Evolutionary conservation across 2,888 invertebrate genomes (phyloP).

Genomic region (Clusia tigrina): DNA sequence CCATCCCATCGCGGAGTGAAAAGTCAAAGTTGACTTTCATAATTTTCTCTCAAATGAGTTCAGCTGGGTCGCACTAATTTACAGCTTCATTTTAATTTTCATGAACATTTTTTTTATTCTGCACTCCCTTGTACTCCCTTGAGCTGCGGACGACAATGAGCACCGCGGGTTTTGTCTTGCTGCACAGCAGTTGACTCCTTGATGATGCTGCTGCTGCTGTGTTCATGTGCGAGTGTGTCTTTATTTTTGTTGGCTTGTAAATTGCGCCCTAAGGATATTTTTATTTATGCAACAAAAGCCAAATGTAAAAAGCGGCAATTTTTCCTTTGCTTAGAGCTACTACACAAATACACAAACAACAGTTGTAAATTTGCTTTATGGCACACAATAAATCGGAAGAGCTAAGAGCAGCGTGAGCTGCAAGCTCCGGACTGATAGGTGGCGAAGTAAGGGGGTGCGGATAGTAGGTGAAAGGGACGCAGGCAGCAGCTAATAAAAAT

Average conservation of each 20-base stretch:
- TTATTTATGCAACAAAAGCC: not conserved
- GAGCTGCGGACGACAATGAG: conserved; percentile 17
- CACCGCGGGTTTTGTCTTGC: conserved; percentile 32
- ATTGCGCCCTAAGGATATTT: conserved; percentile 20
- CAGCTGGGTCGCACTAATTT: not conserved
- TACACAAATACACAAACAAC: not conserved
- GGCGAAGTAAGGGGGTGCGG: no score
- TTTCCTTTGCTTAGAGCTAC: not conserved
- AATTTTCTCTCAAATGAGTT: conserved; percentile 4
- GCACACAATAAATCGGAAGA: conserved; percentile 1
- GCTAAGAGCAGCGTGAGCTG: no score
- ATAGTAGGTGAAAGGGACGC: no score
- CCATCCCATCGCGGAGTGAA: no score
- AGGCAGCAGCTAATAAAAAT: no score
- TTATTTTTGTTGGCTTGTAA: conserved; percentile 6
- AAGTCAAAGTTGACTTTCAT: not conserved
- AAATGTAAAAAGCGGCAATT: not conserved
- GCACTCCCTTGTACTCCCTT: not conserved
- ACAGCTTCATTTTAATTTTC: conserved; percentile 6
- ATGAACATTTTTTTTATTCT: not conserved
- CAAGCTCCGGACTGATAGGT: no score
- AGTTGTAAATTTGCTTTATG: not conserved
- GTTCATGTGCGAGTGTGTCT: conserved; percentile 6
- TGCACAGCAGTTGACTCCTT: conserved; percentile 24
- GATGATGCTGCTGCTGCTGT: conserved; percentile 44